phyloP scores from a whole-genome alignment of 2,113 vertebrate species.

The Pomatostomus ruficeps region DNA sequence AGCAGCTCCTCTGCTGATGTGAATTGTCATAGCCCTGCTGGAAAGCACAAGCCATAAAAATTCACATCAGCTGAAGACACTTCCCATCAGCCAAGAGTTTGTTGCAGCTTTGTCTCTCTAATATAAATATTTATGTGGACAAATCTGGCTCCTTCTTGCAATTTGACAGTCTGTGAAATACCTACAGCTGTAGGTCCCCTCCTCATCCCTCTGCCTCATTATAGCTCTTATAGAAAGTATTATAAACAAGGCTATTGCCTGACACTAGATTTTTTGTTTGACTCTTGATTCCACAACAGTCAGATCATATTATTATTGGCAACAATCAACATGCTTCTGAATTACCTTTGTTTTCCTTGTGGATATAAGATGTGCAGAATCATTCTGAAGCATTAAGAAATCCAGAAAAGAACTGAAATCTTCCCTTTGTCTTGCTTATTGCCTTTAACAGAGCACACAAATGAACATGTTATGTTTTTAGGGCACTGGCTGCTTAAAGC shows the following conservation, averaged over 20 bases:
- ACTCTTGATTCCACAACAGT: background rate
- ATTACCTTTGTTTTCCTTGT: background rate
- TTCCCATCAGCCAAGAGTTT: background rate
- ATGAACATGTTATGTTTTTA: background rate
- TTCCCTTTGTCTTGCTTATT: background rate
- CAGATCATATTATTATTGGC: background rate
- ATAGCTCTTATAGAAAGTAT: background rate
- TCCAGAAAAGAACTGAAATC: background rate
- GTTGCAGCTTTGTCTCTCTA: background rate
- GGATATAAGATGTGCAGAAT: background rate
- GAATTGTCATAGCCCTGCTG: slow-evolving; percentile 9
- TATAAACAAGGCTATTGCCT: background rate
- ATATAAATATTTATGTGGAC: slow-evolving; percentile 21
- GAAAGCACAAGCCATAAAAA: slow-evolving; percentile 18
- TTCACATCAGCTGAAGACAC: background rate
- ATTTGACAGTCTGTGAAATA: background rate
- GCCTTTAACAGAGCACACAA: background rate
- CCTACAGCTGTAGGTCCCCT: background rate
- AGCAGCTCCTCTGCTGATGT: background rate
- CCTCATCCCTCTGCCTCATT: background rate
- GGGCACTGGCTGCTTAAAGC: background rate
- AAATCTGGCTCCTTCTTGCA: background rate
- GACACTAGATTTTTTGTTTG: background rate
- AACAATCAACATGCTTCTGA: background rate
- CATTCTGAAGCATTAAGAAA: background rate